Conservation (phyloP, 2,888 invertebrate species). For the Mythimna loreyi region DNA sequence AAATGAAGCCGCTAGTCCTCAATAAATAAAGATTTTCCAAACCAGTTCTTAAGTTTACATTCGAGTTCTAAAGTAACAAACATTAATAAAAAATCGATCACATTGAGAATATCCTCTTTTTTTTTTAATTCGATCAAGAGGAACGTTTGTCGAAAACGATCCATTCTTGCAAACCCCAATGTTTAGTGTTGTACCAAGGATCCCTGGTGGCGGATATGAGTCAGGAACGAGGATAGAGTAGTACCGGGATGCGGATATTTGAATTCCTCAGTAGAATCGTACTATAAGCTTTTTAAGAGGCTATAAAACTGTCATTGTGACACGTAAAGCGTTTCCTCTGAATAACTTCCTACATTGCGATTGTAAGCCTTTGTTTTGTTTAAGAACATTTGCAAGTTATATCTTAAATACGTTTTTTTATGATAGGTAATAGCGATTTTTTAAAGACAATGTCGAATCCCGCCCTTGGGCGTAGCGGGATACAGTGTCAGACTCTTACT, state of each 20-base stretch:
- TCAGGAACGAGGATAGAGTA: constrained; percentile 44
- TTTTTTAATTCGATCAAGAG: no score
- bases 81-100: no score
- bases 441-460: no score
- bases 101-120: no score
- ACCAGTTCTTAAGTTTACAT: no score
- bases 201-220: constrained; percentile 47
- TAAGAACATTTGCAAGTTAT: constrained; percentile 7
- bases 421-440: no score
- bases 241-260: constrained; percentile 55
- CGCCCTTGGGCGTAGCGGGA: no score
- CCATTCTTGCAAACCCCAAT: constrained; percentile 13
- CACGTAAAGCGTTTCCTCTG: constrained; percentile 24
- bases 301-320: constrained; percentile 42
- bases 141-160: background rate
- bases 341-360: constrained; percentile 16
- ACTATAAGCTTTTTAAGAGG: constrained; percentile 37
- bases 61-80: no score
- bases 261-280: constrained; percentile 32
- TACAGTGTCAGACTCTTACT: no score
- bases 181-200: constrained; percentile 39
- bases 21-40: no score
- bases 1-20: no score
- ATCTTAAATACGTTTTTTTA: no score
- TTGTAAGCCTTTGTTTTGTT: constrained; percentile 16